Evolutionary conservation across 2,113 vertebrate species (phyloP), one percentile per base, ranked within the genome.

Genomic region (Ondatra zibethicus): DNA sequence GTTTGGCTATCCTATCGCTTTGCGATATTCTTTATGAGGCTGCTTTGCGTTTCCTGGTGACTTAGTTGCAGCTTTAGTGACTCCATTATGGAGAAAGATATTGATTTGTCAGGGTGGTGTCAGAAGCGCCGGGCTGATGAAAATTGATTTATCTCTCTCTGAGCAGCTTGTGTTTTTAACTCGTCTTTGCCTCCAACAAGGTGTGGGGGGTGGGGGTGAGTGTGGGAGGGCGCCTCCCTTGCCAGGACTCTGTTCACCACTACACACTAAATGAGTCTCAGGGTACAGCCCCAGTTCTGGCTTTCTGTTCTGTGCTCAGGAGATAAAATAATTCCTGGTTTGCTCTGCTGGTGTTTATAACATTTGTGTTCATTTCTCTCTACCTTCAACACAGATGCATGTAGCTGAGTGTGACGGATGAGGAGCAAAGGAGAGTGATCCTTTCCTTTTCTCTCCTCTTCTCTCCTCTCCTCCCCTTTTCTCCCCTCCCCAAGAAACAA

Each of bases 151-250:
- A 93, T 95, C 76, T 87, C 73, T 97, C 72, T 86, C 97, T 0
- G 10, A 95, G 97, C 92, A 94, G 97, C 96, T 96, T 95, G 97
- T 97, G 97, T 97, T 97, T 98, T 97, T 96, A 96, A 96, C 97
- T 96, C 0, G 9, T 97, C 96, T 97, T 88, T 93, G 93, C 93
- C 82, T 97, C 89, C 91, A 93, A 91, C 96, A 88, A 96, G 92
- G 96, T 70, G 0, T 70, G 80, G 82, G 80, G 82, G 84, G 75
- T 87, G 50, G 75, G 77, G 52, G 94, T 9, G 31, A 10, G 29
- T 36, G 39, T 5, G 50, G 82, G 92, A 95, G 89, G 87, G 93
- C 0, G 0, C 39, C 86, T 91, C 97, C 96, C 70, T 33, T 14
- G 45, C 70, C 81, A 87, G 88, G 89, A 33, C 95, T 82, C 91